phyloP scores from a whole-genome alignment of 2,113 vertebrate species.

The Paramisgurnus dabryanus region DNA sequence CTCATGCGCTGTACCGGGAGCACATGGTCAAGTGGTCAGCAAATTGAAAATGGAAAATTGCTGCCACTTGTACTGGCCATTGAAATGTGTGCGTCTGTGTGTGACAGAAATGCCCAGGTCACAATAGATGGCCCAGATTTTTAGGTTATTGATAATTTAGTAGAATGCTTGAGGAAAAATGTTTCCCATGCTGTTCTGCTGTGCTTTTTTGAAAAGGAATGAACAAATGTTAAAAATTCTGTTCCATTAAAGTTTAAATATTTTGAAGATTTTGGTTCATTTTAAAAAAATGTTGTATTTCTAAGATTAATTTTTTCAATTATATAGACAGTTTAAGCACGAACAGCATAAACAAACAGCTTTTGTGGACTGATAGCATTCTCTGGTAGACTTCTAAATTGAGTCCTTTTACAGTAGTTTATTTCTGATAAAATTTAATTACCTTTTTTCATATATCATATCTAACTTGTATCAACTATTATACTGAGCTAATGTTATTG shows the following conservation, averaged over 20 bases:
- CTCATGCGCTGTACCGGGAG: conserved; percentile 64
- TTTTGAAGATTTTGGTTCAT: conserved; percentile 5
- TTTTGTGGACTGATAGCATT: no score
- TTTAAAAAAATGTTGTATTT: neutral
- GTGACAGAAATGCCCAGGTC: conserved; percentile 64
- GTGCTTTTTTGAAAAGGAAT: neutral
- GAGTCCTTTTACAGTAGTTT: no score
- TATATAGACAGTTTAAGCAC: no score
- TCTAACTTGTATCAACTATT: no score
- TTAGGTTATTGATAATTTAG: conserved; percentile 70
- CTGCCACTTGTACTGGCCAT: conserved; percentile 69
- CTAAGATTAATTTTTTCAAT: neutral
- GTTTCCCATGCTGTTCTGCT: neutral
- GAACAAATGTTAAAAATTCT: conserved; percentile 11
- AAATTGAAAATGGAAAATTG: conserved; percentile 82
- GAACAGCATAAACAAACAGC: no score
- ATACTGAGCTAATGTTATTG: no score
- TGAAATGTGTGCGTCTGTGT: conserved; percentile 66
- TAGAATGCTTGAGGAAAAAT: conserved; percentile 49
- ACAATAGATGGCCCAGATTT: conserved; percentile 67
- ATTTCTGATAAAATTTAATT: no score
- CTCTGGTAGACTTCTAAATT: no score
- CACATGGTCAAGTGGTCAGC: conserved; percentile 82
- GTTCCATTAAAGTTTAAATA: neutral
- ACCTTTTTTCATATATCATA: no score